Evolutionary conservation across 2,113 vertebrate genomes (phyloP).

Genomic region (Semnopithecus entellus): DNA sequence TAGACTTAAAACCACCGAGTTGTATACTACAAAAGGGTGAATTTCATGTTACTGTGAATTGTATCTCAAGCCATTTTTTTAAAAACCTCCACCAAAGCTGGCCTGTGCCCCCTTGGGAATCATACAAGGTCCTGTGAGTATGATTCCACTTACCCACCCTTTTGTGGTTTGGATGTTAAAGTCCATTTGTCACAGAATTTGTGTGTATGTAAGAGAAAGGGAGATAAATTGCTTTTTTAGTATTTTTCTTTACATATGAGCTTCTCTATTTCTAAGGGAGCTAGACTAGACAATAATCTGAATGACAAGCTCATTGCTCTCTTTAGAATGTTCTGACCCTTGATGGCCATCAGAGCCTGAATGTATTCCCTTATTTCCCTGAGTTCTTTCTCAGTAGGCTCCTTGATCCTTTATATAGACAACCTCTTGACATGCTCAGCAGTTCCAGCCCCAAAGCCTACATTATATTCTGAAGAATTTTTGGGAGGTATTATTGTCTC

Average conservation of each 20-base stretch:
- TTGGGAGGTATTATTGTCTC: background rate
- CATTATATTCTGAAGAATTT: too few species aligned
- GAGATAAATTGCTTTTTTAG: background rate
- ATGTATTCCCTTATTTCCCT: background rate
- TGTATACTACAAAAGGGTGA: background rate
- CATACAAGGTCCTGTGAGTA: background rate
- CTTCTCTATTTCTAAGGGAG: background rate
- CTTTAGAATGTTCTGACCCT: background rate
- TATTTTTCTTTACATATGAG: background rate
- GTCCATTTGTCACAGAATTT: background rate
- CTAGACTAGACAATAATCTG: background rate
- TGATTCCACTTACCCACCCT: background rate
- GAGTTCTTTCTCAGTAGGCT: background rate
- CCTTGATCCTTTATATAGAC: background rate
- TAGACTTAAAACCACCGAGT: background rate
- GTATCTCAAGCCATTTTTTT: background rate
- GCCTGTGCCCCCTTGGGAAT: accelerated
- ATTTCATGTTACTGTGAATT: conserved; percentile 20
- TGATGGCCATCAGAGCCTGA: background rate
- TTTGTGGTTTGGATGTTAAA: background rate
- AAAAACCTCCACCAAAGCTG: background rate
- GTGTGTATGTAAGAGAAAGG: background rate
- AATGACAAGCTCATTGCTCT: background rate
- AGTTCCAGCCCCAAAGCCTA: background rate
- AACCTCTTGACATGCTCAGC: background rate